These are phyloP conservation scores for Ctena decussata DNA, from an alignment of 2,888 invertebrate genomes.

Conservation along the genomic window DNA sequence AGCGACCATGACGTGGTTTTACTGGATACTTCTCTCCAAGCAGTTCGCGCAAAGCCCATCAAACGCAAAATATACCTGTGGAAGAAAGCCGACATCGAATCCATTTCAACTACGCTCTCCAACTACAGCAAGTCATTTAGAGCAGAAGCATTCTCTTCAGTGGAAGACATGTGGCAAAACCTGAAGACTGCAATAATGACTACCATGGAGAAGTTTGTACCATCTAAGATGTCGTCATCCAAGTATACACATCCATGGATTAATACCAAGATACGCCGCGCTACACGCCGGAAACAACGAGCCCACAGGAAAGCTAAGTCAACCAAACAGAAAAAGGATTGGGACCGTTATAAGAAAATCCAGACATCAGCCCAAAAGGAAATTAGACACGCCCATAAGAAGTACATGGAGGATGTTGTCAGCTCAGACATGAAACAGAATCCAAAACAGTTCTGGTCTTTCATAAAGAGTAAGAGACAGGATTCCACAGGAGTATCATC, in stretches of 20 bases:
- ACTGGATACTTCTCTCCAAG: neutral
- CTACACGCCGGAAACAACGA: neutral
- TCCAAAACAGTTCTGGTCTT: neutral
- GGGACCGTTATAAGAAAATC: neutral
- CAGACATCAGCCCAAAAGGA: neutral
- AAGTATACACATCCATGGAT: neutral
- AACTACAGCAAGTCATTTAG: too few species aligned
- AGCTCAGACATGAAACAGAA: conserved; percentile 1
- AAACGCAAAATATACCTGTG: neutral
- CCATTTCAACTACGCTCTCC: too few species aligned
- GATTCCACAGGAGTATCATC: neutral
- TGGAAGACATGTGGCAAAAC: too few species aligned
- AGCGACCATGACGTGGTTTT: neutral
- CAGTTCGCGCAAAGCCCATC: neutral
- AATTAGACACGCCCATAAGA: neutral
- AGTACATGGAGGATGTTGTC: neutral
- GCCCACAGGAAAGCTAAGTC: neutral
- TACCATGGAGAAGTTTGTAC: neutral
- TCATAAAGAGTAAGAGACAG: neutral
- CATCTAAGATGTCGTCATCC: neutral
- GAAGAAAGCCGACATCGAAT: neutral
- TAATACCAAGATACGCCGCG: neutral
- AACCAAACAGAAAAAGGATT: neutral
- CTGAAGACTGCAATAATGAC: too few species aligned
- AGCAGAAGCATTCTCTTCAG: too few species aligned